Base-by-base conservation (phyloP, 2,888 invertebrate species). In the Mimumesa dahlbomi region DNA sequence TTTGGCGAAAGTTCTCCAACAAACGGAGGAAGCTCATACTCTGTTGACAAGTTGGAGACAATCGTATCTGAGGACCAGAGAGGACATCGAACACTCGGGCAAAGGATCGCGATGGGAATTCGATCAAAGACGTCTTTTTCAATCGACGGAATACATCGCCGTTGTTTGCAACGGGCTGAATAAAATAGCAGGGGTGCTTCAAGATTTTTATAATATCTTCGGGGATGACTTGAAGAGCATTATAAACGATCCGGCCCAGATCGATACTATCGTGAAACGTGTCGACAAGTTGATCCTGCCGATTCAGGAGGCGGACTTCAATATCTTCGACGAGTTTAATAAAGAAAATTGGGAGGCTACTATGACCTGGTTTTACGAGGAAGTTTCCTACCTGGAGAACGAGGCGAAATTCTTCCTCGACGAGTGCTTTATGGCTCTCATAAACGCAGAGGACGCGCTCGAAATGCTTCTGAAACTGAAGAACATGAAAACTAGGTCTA, bases 51-150 rank as follows among this genome's bases (percentile, higher is more conserved):
- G 91, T 42, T 97, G 96, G 96, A 94, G 95, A 83, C 86, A 90
- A 0, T 91, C 94, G 0, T 98, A 97, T 88, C 91, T 94, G 85
- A 91, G 94, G 43, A 95, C 95, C 2, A 91, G 98, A 9, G 92
- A 94, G n/a, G 93, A 93, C 80, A 98, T 98, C 71, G 98, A 98
- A 89, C 89, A 93, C 13, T 95, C 96, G 1, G 97, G 96, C 0
- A 95, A 96, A 77, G 96, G 96, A 21, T 92, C 94, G 2, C 92
- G 98, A 7, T 98, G 98, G 98, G 97, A 98, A 89, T 98, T 98
- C 88, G 95, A 97, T 85, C 94, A 95, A 80, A 93, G 93, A 11
- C 91, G 93, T 40, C 90, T 98, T 25, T 98, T 98, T 88, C 93
- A 93, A 1, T 93, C 93, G 64, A 96, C 97, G 0, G 96, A 97